Conservation (phyloP, 1,140 invertebrate genomes). For the Grapholita molesta region DNA sequence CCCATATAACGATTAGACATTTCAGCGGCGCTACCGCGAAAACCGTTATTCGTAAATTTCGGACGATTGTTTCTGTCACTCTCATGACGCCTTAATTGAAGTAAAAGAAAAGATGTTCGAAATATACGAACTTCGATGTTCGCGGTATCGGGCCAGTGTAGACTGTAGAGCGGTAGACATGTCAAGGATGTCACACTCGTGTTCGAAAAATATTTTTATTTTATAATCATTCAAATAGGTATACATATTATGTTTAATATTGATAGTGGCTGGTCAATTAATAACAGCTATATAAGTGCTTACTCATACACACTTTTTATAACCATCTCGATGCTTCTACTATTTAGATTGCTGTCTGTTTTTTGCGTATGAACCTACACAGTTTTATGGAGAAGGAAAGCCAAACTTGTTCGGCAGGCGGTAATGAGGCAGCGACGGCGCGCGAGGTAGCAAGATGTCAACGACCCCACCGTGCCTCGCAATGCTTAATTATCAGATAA, state of each 20-base stretch:
- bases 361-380: neutral
- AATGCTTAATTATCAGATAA: constrained; percentile 52
- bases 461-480: constrained; percentile 41
- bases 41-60: no score
- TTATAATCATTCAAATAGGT: neutral
- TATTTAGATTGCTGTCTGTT: neutral
- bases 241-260: no score
- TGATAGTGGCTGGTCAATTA: neutral
- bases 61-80: no score
- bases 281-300: neutral
- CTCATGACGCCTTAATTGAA: no score
- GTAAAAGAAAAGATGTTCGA: no score
- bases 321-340: neutral
- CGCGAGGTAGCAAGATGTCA: constrained; percentile 31
- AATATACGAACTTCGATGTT: no score
- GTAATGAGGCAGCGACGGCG: constrained; percentile 2
- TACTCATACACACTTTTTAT: neutral
- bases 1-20: no score
- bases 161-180: neutral
- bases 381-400: neutral
- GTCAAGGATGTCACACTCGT: neutral
- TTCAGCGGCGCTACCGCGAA: no score
- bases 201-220: neutral
- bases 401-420: neutral
- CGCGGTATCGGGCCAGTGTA: no score